Percentiles rank a stretch among this genome's conserved stretches.
Evolutionary conservation across 2,113 vertebrate genomes (phyloP).

Genomic region (Myotis yumanensis): DNA sequence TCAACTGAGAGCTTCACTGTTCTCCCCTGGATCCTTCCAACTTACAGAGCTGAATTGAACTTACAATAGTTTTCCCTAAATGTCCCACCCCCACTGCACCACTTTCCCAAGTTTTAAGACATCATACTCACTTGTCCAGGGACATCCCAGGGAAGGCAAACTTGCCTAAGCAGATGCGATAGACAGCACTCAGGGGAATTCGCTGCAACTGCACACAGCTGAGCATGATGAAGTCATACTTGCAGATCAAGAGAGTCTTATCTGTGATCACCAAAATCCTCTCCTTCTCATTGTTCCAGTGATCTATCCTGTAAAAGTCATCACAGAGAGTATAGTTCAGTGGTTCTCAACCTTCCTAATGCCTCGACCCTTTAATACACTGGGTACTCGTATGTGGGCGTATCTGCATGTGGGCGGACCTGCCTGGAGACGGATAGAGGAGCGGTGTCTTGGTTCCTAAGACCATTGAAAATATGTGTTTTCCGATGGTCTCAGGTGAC

Average conservation of each 20-base stretch:
- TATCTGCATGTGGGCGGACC: no score
- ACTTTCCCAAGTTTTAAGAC: not conserved
- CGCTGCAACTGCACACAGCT: conserved; percentile 85
- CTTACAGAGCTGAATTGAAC: not conserved
- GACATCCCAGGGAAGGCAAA: conserved; percentile 86
- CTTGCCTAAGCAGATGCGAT: conserved; percentile 82
- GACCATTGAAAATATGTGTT: no score
- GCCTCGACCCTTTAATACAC: no score
- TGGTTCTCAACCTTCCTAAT: no score
- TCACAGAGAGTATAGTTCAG: not conserved
- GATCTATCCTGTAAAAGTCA: conserved; percentile 83
- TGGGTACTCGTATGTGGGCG: no score
- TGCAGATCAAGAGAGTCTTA: conserved; percentile 86
- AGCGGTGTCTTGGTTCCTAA: no score
- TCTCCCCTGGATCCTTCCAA: not conserved
- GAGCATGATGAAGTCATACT: conserved; percentile 89
- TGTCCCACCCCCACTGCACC: not conserved
- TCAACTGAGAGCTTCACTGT: not conserved
- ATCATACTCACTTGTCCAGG: conserved; percentile 85
- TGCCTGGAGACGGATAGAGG: no score
- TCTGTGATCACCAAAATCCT: conserved; percentile 84
- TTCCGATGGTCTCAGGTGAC: no score
- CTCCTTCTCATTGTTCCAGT: conserved; percentile 93
- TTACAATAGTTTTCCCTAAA: rapidly evolving
- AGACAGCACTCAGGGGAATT: conserved; percentile 81